Base-by-base conservation (phyloP, 2,113 vertebrate species). In the Tetrax tetrax region DNA sequence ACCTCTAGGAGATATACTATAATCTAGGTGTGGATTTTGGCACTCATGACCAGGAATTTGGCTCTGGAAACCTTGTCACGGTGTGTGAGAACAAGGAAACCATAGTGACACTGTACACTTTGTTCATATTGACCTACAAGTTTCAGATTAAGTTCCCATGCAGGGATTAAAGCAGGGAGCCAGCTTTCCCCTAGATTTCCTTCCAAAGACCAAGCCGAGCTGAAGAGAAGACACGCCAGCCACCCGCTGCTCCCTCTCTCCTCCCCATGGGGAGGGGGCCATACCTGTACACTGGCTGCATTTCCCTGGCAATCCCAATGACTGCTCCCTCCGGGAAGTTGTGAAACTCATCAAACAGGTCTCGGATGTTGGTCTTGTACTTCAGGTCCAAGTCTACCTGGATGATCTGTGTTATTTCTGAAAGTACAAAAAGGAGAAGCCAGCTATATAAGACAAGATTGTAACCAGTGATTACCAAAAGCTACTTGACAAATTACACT, bases 271-370 rank as follows among this genome's bases (percentile, higher is more conserved):
- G 10, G 31, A 53, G 4, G 5, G 3, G 3, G 22, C 43, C 90
- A 3, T 98, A 99, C 99, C 99, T 99, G 98, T 99, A 99, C 23
- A 99, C 99, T 0, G 99, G 99, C 93, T 99, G 99, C 99, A 99
- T 99, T 97, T 99, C 99, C 75, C 97, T 97, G 57, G 98, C 97
- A 70, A 99, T 99, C 75, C 99, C 99, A 15, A 99, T 99, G 37
- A 99, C 97, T 1, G 99, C 98, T 74, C 98, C 98, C 4, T 98
- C 96, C 2, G 98, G 97, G 95, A 99, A 99, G 68, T 57, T 98
- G 76, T 98, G 97, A 70, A 99, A 99, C 95, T 99, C 99, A 93
- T 99, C 98, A 95, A 99, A 99, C 70, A 99, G 98, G 81, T 99
- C 98, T 93, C 98, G 98, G 98, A 99, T 99, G 97, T 99, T 99